These are phyloP conservation scores for Montipora sp. DNA, from an alignment of 64 coral and sea anemone species.

Conservation along the genomic window DNA sequence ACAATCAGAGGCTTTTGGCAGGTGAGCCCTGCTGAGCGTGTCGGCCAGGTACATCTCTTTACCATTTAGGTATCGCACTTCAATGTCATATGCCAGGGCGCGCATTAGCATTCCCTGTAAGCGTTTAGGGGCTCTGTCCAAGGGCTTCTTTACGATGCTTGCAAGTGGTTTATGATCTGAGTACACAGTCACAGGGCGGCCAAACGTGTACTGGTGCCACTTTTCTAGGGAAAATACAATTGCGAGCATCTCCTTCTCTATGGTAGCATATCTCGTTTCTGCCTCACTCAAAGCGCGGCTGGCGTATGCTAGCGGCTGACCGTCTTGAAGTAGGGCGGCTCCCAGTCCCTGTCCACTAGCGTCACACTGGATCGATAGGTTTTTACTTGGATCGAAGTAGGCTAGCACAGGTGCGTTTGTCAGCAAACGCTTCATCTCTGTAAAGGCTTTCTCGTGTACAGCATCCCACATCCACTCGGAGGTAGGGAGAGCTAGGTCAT, in stretches of 20 bases:
- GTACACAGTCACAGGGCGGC: background rate
- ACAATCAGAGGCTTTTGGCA: background rate
- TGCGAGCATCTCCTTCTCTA: constrained; percentile 4
- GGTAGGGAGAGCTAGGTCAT: background rate
- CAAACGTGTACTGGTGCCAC: constrained; percentile 25
- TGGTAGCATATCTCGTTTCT: constrained; percentile 6
- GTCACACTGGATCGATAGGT: background rate
- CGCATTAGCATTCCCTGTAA: background rate
- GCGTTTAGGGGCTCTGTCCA: background rate
- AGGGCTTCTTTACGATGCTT: background rate
- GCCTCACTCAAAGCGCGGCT: constrained; percentile 4
- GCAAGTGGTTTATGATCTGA: background rate
- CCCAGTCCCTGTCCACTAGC: background rate
- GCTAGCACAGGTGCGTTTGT: background rate
- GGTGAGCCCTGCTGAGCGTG: background rate
- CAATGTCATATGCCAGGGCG: background rate
- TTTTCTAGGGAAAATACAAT: constrained; percentile 7
- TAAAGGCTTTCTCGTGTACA: background rate
- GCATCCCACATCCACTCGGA: background rate
- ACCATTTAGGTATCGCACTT: background rate
- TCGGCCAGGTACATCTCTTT: background rate
- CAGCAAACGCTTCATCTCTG: background rate
- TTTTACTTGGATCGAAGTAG: background rate
- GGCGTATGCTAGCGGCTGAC: background rate
- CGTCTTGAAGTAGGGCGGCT: background rate